Evolutionary conservation across 2,797 vertebrate genomes (phyloP), one percentile per base, ranked within the genome.

Genomic region (Lateolabrax maculatus): DNA sequence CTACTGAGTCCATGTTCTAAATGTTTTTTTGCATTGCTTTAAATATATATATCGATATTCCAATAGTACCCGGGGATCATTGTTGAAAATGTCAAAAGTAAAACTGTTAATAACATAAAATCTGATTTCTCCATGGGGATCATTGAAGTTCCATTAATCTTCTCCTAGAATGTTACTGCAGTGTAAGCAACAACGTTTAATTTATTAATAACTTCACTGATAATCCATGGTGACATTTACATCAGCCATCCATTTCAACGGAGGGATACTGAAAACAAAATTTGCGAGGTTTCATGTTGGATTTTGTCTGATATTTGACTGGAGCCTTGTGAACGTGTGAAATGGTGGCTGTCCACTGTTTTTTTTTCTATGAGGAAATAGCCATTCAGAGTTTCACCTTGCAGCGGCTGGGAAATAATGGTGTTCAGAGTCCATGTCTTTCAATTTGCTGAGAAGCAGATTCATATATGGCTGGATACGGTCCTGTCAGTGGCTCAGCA

Each of bases 201-300:
- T 88, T 75, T 81, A 77, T 85, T 75, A 75, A 78, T 76, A 76
- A 58, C 70, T 60, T 71, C 67, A 69, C 21, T 41, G 51, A 78
- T 87, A 86, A 90, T 88, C 81, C 63, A 68, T 27, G 13, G 39
- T 88, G 88, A 83, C 84, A 85, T 89, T 90, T 85, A 72, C 58
- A 75, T 51, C 81, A 48, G 69, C n/a, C 57, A 16, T 31, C 0
- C 8, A 19, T 65, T 58, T 65, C 51, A 3, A 51, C 60, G 61
- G 43, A 8, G 11, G 19, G 49, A 29, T 23, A 23, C 12, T 39
- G 21, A 63, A 75, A 68, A 64, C 8, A 25, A 61, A 51, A 18
- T 55, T 18, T 29, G 3, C 8, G 19, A 1, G n/a, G 0, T 57
- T 68, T 66, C 51, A 25, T 56, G 31, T 3, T 41, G 16, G 19